Conservation (phyloP, 2,888 invertebrate genomes). For the Hydriomena furcata region DNA sequence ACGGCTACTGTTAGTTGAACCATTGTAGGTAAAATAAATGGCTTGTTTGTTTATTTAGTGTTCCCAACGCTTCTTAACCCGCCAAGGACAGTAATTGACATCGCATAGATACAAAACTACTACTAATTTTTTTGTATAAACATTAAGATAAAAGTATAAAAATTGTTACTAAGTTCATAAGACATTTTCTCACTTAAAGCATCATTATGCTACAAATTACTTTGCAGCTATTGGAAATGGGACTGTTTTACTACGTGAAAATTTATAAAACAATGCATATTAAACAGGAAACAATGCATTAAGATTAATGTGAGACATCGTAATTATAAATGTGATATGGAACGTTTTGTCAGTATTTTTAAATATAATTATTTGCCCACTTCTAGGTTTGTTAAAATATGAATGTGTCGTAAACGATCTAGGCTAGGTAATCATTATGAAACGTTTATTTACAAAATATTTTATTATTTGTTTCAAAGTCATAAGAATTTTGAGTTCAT, state of each 20-base stretch:
- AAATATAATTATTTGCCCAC: constrained; percentile 35
- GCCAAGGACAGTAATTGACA: constrained; percentile 75
- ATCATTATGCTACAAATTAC: constrained; percentile 71
- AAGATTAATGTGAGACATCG: constrained; percentile 4
- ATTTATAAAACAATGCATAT: constrained; percentile 5
- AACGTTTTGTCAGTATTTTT: constrained; percentile 15
- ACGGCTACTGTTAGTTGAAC: too few species aligned
- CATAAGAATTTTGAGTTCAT: constrained; percentile 82
- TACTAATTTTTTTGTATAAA: constrained; percentile 66
- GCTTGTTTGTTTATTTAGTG: constrained; percentile 35
- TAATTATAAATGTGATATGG: constrained; percentile 13
- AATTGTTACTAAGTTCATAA: constrained; percentile 77
- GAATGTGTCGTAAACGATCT: too few species aligned
- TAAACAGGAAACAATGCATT: too few species aligned
- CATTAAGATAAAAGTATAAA: constrained; percentile 69
- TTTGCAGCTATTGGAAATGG: constrained; percentile 39
- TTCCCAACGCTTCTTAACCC: constrained; percentile 44
- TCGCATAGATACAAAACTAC: constrained; percentile 62
- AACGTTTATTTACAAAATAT: constrained; percentile 77
- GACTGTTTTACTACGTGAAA: constrained; percentile 3
- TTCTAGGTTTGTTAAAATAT: constrained; percentile 56
- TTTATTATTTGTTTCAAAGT: constrained; percentile 73
- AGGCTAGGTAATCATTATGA: constrained; percentile 67
- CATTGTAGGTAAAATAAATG: constrained; percentile 21
- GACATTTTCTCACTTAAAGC: constrained; percentile 79